Base-by-base conservation (phyloP, 2,888 invertebrate genomes). In the Drosophila fungiperda region DNA sequence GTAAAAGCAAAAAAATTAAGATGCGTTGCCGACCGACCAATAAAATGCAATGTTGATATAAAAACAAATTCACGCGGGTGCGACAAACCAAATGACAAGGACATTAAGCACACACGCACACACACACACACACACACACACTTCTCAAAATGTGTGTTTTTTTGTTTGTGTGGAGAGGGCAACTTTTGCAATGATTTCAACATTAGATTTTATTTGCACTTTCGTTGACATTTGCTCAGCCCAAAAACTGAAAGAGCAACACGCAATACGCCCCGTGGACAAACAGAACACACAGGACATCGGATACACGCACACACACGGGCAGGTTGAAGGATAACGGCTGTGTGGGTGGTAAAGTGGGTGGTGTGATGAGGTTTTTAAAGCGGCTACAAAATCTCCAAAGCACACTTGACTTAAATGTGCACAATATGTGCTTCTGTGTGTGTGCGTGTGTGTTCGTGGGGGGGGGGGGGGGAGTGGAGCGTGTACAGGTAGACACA, bases 161-260 rank as follows among this genome's bases (percentile, higher is more conserved):
- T 29, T 29, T 29, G 29, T 29, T 29, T 29, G 65, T 50, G 68
- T 54, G 63, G 64, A 60, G 68, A 69, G 73, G 72, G 78, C 57
- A 84, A 73, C 78, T 89, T 80, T 88, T 83, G 90, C 90, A 88
- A 90, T 88, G 90, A 90, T 89, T 88, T 90, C 73, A 73, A 81
- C 88, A 88, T 88, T 90, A 83, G 90, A 90, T 89, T 87, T 87
- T 90, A 87, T 90, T 90, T 90, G 90, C 89, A 86, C 90, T 88
- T 87, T 83, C 75, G 82, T 78, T 89, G 90, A 86, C 83, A 88
- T 85, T 89, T 80, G 85, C 86, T 71, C 81, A 86, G 86, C 76
- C 75, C 72, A 65, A 64, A 86, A 83, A 48, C 52, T 38, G 69
- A 61, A 58, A 59, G 15, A 54, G 63, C 49, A 75, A 57, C 66